These are phyloP conservation scores for Ailuropoda melanoleuca DNA, from an alignment of 2,113 vertebrate genomes.

Conservation along the genomic window DNA sequence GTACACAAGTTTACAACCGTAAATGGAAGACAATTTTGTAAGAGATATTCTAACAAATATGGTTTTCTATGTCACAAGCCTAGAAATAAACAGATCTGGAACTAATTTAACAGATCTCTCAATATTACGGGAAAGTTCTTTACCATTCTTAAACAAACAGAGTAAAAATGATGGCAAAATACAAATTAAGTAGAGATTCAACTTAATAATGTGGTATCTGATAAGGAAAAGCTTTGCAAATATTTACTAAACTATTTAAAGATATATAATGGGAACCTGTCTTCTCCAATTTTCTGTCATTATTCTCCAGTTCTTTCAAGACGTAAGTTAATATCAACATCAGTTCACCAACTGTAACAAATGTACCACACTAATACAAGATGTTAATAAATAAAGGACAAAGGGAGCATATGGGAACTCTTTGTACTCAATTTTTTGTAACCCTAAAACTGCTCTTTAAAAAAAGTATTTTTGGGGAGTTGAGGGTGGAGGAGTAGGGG, in stretches of 20 bases:
- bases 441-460: background rate
- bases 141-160: background rate
- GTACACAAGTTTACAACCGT: background rate
- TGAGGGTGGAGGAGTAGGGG: no score
- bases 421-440: slow-evolving; percentile 1
- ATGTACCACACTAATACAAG: background rate
- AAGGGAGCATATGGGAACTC: background rate
- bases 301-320: background rate
- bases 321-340: background rate
- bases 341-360: background rate
- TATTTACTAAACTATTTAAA: no score
- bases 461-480: background rate
- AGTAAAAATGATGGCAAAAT: background rate
- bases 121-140: background rate
- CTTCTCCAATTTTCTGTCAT: background rate
- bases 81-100: background rate
- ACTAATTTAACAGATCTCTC: background rate
- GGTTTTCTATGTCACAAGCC: background rate
- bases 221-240: no score
- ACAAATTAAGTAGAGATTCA: background rate
- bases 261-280: background rate
- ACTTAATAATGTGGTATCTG: background rate
- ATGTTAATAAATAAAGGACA: background rate
- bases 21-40: background rate
- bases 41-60: background rate